Evolutionary conservation across 1,140 invertebrate genomes (phyloP), one percentile per base, ranked within the genome.

Genomic region (Oncopodura yosiiana): DNA sequence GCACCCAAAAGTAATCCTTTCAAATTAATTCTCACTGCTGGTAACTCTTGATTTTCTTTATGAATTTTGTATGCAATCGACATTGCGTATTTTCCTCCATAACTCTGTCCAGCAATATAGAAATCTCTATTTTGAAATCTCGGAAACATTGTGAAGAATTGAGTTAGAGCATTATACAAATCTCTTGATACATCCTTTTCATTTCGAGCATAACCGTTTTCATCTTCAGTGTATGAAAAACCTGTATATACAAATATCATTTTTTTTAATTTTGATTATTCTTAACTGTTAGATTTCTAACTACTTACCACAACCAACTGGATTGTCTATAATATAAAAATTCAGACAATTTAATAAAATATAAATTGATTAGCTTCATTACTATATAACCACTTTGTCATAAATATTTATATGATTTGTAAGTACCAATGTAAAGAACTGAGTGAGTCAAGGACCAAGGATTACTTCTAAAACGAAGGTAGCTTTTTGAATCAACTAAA

Each of bases 51-150:
- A 62, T 81, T 84, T 27, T 81, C 75, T 60, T 75, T 74, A 66
- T 88, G 81, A 44, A 91, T 88, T 18, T 81, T 80, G 65, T 86
- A 78, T 1, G 78, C 79, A 12, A 87, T 66, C 0, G 84, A 79
- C 11, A 86, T 85, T 0, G 87, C 81, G 73, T 88, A 89, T 59
- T 78, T 78, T 11, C 73, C 66, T 67, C 58, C 66, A 44, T 66
- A 68, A 19, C 66, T 68, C 50, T 73, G 70, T 29, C 73, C 72
- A 36, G 70, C 71, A n/a, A 68, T 63, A 62, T 71, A 74, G 55
- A 74, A 72, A 23, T 68, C 66, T 59, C 67, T 66, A 9, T 61
- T 58, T 56, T 68, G 63, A 36, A 60, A 66, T 50, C 71, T 57
- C 34, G 65, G 56, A 56, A 69, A 74, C 3, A 72, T 54, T 21